These are phyloP conservation scores for Melipona beecheii DNA, from an alignment of 2,888 invertebrate genomes.

Conservation along the genomic window DNA sequence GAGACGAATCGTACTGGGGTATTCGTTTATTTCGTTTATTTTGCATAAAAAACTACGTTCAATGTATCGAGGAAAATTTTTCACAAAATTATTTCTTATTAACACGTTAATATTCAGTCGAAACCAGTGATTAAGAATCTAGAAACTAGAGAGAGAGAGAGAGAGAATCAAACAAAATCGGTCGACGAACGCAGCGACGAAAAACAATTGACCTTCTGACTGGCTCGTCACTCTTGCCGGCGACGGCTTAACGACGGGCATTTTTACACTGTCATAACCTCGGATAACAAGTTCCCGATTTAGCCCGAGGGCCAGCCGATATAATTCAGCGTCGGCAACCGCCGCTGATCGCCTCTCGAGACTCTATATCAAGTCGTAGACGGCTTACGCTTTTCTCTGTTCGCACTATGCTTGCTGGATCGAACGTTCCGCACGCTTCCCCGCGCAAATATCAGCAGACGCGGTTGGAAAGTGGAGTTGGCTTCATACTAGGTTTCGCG, in stretches of 20 bases:
- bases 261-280: conserved; percentile 75
- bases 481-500: too few relatives aligned
- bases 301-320: conserved; percentile 64
- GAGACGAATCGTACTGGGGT: too few relatives aligned
- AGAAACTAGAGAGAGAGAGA: background rate
- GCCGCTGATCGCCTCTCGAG: conserved; percentile 74
- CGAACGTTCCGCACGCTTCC: too few relatives aligned
- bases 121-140: background rate
- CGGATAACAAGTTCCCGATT: conserved; percentile 78
- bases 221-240: conserved; percentile 7
- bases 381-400: conserved; percentile 39
- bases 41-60: too few relatives aligned
- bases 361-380: conserved; percentile 64
- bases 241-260: conserved; percentile 70
- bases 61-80: too few relatives aligned
- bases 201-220: conserved; percentile 37
- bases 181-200: background rate
- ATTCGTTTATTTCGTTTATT: too few relatives aligned
- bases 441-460: too few relatives aligned
- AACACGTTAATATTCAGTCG: too few relatives aligned
- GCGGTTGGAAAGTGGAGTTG: too few relatives aligned
- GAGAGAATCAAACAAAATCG: conserved; percentile 5
- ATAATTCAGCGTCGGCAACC: conserved; percentile 79
- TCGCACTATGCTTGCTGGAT: too few relatives aligned
- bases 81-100: too few relatives aligned